Conservation (phyloP, 2,888 invertebrate genomes). For the Cordilura impudica region DNA sequence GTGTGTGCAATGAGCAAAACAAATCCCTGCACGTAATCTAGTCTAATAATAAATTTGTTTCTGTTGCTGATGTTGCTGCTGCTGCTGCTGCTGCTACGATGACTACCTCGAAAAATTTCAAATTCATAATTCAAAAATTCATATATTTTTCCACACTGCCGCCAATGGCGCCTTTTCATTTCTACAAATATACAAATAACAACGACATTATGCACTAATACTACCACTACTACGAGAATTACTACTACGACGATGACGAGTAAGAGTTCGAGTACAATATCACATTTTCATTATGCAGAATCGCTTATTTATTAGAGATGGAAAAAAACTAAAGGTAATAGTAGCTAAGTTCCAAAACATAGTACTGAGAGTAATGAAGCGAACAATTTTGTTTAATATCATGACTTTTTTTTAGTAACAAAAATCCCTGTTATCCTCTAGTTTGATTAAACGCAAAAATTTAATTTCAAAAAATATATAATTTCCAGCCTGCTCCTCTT, state of each 20-base stretch:
- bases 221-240: not conserved
- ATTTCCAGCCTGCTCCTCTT: not conserved
- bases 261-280: slow-evolving; percentile 38
- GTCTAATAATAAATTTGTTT: slow-evolving; percentile 75
- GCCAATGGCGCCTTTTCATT: slow-evolving; percentile 57
- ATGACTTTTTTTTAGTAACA: no score
- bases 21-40: slow-evolving; percentile 72
- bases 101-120: slow-evolving; percentile 29
- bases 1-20: slow-evolving; percentile 46
- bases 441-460: no score
- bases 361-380: not conserved
- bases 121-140: slow-evolving; percentile 61
- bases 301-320: slow-evolving; percentile 56
- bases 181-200: slow-evolving; percentile 9
- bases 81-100: slow-evolving; percentile 2
- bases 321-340: slow-evolving; percentile 29
- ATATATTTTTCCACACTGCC: slow-evolving; percentile 41
- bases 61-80: slow-evolving; percentile 44
- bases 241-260: slow-evolving; percentile 23
- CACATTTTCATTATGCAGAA: slow-evolving; percentile 59
- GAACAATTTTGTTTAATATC: slow-evolving; percentile 1
- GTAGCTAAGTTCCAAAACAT: not conserved
- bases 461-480: no score
- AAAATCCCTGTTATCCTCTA: no score
- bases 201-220: not conserved